phyloP scores from a whole-genome alignment of 92 coral and sea anemone species.

The Paragorgia papillata region DNA sequence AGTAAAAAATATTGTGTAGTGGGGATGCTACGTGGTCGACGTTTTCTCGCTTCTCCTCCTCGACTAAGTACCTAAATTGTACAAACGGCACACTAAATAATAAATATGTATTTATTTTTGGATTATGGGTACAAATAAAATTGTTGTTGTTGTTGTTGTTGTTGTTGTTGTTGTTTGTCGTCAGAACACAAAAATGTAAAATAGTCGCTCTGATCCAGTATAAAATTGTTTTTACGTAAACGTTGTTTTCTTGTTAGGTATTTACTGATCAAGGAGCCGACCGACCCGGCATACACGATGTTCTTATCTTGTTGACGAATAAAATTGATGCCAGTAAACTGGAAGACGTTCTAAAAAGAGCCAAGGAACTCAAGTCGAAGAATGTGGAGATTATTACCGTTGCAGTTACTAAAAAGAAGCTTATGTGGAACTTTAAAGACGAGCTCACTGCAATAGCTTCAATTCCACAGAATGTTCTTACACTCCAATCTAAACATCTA shows the following conservation, averaged over 20 bases:
- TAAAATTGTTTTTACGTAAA: too few species aligned
- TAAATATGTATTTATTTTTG: too few species aligned
- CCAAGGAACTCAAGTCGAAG: slow-evolving; percentile 10
- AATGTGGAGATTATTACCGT: slow-evolving; percentile 36
- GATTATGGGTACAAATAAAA: too few species aligned
- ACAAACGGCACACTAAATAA: too few species aligned
- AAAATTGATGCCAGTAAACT: slow-evolving; percentile 7
- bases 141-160: too few species aligned
- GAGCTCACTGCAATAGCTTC: slow-evolving; percentile 42
- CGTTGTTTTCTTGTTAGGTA: neutral
- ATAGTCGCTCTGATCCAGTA: too few species aligned
- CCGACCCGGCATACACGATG: slow-evolving; percentile 13
- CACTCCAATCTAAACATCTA: slow-evolving; percentile 17
- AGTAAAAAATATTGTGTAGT: too few species aligned
- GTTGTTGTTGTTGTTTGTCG: too few species aligned
- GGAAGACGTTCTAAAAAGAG: slow-evolving; percentile 11
- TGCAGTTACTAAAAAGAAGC: neutral
- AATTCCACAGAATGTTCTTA: slow-evolving; percentile 23
- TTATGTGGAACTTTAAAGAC: slow-evolving; percentile 34
- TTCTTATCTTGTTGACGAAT: slow-evolving; percentile 16
- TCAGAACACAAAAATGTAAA: too few species aligned
- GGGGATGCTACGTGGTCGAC: too few species aligned
- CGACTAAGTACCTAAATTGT: too few species aligned
- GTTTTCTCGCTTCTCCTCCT: too few species aligned
- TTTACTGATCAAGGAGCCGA: slow-evolving; percentile 19